phyloP scores from a whole-genome alignment of 2,113 vertebrate genomes.

The Protobothrops mucrosquamatus region DNA sequence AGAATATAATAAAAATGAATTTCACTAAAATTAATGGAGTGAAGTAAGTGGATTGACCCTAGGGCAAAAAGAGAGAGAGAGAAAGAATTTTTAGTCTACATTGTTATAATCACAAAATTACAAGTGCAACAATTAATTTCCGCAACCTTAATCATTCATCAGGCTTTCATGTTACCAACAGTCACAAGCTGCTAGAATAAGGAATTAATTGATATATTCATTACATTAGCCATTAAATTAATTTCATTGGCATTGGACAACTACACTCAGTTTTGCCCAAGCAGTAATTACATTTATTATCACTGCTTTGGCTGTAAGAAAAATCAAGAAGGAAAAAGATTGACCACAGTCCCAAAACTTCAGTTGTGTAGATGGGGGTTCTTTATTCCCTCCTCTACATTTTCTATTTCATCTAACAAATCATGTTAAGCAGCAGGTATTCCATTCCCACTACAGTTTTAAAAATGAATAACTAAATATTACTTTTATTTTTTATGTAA shows the following conservation, averaged over 20 bases:
- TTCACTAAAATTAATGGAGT: conserved; percentile 7
- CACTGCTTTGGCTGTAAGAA: not conserved
- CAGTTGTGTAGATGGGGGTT: too few relatives aligned
- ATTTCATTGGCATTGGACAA: conserved; percentile 24
- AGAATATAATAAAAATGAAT: not conserved
- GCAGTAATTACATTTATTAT: conserved; percentile 20
- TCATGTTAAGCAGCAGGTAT: not conserved
- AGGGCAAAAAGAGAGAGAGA: not conserved
- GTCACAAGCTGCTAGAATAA: conserved; percentile 11
- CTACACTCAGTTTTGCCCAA: conserved; percentile 13
- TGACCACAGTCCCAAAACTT: not conserved
- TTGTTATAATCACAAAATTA: conserved; percentile 26
- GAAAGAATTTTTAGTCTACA: conserved; percentile 2
- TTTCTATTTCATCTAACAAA: conserved; percentile 23
- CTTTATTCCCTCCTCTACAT: not conserved
- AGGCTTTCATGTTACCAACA: conserved; percentile 17
- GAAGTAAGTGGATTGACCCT: conserved; percentile 12
- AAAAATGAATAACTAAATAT: conserved; percentile 36
- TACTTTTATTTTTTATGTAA: not conserved
- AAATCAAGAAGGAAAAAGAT: not conserved
- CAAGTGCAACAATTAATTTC: conserved; percentile 27
- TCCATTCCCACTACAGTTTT: conserved; percentile 8
- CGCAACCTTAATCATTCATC: conserved; percentile 5
- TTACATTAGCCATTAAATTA: conserved; percentile 35
- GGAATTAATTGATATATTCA: conserved; percentile 36